A percentile compares a stretch with the other conserved stretches of the same genome.
Conservation (phyloP, 2,888 invertebrate genomes). For the Pediacus dermestoides region DNA sequence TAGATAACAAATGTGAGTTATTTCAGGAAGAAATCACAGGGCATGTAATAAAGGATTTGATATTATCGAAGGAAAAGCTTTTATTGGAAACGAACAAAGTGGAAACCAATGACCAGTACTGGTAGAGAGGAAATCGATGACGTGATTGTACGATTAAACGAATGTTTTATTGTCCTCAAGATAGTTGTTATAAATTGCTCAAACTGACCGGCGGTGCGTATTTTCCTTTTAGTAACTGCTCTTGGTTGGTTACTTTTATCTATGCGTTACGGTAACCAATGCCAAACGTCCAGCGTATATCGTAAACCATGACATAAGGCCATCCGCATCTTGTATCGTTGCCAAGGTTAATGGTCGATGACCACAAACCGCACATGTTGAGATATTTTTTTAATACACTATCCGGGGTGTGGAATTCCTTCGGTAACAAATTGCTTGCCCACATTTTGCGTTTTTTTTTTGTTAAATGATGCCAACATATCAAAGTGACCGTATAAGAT, state of each 20-base stretch:
- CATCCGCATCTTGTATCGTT: conserved; percentile 4
- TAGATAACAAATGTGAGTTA: conserved; percentile 34
- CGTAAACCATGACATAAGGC: too few species aligned
- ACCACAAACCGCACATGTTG: conserved; percentile 3
- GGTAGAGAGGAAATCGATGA: conserved; percentile 32
- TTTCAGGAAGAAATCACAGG: conserved; percentile 30
- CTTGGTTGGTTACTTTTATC: too few species aligned
- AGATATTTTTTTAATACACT: neutral
- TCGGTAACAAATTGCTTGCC: conserved; percentile 3
- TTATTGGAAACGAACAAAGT: conserved; percentile 36
- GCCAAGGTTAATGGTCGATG: conserved; percentile 8
- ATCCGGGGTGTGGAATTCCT: neutral
- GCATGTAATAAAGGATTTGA: conserved; percentile 34
- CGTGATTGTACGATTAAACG: conserved; percentile 34
- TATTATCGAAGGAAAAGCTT: conserved; percentile 33
- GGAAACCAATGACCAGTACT: conserved; percentile 34
- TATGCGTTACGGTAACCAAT: too few species aligned
- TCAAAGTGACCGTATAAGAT: too few species aligned
- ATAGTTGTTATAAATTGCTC: conserved; percentile 32
- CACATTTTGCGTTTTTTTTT: neutral
- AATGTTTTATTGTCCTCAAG: conserved; percentile 32
- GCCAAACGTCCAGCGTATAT: too few species aligned
- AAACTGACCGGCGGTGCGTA: conserved; percentile 21
- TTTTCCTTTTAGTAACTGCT: conserved; percentile 5
- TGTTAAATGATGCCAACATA: too few species aligned